These are phyloP conservation scores for Lutjanus argentimaculatus DNA, from an alignment of 2,797 vertebrate species.

Conservation along the genomic window DNA sequence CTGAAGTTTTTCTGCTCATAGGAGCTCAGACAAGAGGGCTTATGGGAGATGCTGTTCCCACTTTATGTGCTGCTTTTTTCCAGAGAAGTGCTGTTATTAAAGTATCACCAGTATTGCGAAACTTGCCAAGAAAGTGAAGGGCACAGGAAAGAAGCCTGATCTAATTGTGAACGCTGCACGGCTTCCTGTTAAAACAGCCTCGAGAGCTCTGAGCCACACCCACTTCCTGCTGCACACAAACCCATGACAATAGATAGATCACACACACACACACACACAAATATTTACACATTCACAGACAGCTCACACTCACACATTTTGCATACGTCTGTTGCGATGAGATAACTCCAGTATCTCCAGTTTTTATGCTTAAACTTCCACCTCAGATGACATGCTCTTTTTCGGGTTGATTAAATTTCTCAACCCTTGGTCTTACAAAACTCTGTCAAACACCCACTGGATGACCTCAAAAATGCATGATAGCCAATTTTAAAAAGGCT, in stretches of 20 bases:
- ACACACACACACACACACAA: constrained; percentile 25
- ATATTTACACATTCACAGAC: constrained; percentile 7
- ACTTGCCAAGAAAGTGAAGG: constrained; percentile 41
- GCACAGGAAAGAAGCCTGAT: constrained; percentile 65
- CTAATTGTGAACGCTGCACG: constrained; percentile 49
- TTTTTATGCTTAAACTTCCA: constrained; percentile 33
- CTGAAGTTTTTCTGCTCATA: neutral
- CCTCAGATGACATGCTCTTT: neutral
- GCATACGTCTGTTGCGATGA: neutral
- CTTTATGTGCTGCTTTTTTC: neutral
- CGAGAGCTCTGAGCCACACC: constrained; percentile 34
- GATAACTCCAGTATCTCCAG: neutral
- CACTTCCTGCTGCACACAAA: constrained; percentile 67
- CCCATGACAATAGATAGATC: constrained; percentile 51
- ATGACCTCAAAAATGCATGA: constrained; percentile 28
- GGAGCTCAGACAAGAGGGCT: neutral
- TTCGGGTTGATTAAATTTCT: constrained; percentile 11
- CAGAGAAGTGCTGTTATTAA: neutral
- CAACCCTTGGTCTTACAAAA: constrained; percentile 47
- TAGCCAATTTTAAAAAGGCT: constrained; percentile 41
- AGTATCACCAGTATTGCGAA: constrained; percentile 16
- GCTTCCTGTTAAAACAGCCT: constrained; percentile 72
- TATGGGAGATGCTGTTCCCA: constrained; percentile 16
- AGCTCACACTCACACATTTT: constrained; percentile 3
- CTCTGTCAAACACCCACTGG: neutral